These are phyloP conservation scores for Bombus sibiricus DNA, from an alignment of 1,140 invertebrate species.

Conservation along the genomic window DNA sequence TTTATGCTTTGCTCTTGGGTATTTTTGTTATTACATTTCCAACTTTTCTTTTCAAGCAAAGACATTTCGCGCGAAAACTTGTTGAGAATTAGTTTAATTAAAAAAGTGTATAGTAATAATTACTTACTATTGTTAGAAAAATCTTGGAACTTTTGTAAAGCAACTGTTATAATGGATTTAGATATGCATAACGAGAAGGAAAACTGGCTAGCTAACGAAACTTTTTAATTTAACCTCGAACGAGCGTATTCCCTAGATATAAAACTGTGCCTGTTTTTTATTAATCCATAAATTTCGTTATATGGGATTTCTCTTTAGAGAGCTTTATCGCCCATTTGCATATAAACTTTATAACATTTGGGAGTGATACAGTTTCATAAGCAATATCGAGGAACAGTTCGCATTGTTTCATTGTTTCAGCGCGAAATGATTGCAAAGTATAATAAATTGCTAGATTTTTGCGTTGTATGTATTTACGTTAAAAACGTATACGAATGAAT, in stretches of 20 bases:
- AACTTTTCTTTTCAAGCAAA: no score
- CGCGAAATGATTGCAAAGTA: not conserved
- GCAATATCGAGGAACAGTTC: not conserved
- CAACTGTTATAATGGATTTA: not conserved
- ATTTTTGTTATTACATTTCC: no score
- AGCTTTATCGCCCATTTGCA: not conserved
- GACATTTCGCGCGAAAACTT: no score
- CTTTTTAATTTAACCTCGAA: constrained; percentile 4
- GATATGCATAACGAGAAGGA: not conserved
- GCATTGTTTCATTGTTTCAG: not conserved
- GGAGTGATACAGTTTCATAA: not conserved
- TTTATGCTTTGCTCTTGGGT: no score
- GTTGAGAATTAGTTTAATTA: no score
- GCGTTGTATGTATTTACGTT: not conserved
- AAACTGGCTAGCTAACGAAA: not conserved
- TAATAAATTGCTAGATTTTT: not conserved
- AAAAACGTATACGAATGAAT: no score
- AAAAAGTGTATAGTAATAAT: not conserved
- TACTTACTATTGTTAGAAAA: not conserved
- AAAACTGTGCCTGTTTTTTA: not conserved
- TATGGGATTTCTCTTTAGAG: not conserved
- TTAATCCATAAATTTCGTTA: constrained; percentile 3
- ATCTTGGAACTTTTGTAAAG: not conserved
- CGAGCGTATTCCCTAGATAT: not conserved
- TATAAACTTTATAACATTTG: not conserved